phyloP scores from a whole-genome alignment of 1,140 invertebrate genomes.

The Philaenus spumarius region DNA sequence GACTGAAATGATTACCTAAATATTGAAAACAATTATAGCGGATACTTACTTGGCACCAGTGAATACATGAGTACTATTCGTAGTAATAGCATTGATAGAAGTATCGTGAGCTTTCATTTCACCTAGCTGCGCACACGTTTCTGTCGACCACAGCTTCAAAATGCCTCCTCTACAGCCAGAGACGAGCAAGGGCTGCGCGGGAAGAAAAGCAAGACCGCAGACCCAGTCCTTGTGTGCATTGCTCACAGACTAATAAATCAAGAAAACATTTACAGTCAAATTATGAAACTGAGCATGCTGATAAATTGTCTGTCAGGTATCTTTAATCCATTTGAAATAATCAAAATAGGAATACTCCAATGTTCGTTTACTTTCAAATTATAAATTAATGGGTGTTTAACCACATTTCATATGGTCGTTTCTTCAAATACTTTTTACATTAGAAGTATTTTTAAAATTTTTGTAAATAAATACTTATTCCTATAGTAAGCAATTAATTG shows the following conservation, averaged over 20 bases:
- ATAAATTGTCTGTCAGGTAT: no score
- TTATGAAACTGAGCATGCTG: no score
- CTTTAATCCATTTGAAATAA: no score
- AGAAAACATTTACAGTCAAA: no score
- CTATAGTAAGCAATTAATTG: no score
- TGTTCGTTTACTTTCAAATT: no score
- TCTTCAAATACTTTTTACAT: no score
- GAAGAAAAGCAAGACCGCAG: conserved; percentile 63
- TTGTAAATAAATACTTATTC: no score
- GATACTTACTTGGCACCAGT: conserved; percentile 63
- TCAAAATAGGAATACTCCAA: no score
- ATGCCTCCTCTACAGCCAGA: conserved; percentile 72
- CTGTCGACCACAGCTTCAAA: conserved; percentile 63
- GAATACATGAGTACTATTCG: conserved; percentile 65
- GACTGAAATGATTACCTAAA: not conserved
- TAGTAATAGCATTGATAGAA: conserved; percentile 68
- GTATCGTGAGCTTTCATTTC: conserved; percentile 66
- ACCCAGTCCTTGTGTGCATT: conserved; percentile 89
- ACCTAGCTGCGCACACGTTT: conserved; percentile 54
- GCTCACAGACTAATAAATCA: conserved; percentile 60
- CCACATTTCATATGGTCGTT: no score
- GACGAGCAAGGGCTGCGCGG: conserved; percentile 51
- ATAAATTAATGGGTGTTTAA: no score
- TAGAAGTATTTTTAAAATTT: no score
- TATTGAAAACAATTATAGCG: not conserved